These are phyloP conservation scores for Cinclus cinclus DNA, from an alignment of 2,113 vertebrate genomes.

Conservation along the genomic window DNA sequence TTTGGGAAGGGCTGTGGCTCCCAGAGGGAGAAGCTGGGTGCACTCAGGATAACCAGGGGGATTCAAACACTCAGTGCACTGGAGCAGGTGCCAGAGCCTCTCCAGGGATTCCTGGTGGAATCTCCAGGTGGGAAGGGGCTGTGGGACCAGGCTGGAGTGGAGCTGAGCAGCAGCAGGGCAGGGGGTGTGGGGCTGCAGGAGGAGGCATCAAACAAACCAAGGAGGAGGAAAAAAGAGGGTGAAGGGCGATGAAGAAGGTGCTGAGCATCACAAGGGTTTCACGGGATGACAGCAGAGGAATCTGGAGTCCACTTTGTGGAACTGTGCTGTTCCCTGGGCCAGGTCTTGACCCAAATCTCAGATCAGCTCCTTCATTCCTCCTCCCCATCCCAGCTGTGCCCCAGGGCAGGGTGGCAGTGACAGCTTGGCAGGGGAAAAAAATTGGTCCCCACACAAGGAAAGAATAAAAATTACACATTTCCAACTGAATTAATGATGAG, in stretches of 20 bases:
- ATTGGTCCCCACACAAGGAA: background rate
- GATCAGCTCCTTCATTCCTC: background rate
- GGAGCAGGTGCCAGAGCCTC: background rate
- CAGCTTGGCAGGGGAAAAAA: background rate
- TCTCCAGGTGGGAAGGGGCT: background rate
- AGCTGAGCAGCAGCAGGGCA: background rate
- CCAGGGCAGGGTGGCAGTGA: background rate
- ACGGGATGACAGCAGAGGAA: background rate
- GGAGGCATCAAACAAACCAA: background rate
- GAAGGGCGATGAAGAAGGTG: background rate
- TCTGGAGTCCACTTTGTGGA: background rate
- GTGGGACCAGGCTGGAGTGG: background rate
- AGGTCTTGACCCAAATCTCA: background rate
- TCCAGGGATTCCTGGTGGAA: fast-evolving
- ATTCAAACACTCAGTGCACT: background rate
- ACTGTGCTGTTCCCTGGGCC: background rate
- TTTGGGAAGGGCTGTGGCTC: fast-evolving
- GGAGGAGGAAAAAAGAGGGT: background rate
- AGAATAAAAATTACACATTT: slow-evolving; percentile 7
- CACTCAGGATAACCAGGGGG: background rate
- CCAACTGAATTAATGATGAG: background rate
- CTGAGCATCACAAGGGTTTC: background rate
- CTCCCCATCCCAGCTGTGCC: background rate
- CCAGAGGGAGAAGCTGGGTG: background rate
- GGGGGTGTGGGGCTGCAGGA: fast-evolving